Percentiles rank a stretch among this genome's conserved stretches.
Conservation (phyloP, 2,113 vertebrate species). For the Mirounga angustirostris region DNA sequence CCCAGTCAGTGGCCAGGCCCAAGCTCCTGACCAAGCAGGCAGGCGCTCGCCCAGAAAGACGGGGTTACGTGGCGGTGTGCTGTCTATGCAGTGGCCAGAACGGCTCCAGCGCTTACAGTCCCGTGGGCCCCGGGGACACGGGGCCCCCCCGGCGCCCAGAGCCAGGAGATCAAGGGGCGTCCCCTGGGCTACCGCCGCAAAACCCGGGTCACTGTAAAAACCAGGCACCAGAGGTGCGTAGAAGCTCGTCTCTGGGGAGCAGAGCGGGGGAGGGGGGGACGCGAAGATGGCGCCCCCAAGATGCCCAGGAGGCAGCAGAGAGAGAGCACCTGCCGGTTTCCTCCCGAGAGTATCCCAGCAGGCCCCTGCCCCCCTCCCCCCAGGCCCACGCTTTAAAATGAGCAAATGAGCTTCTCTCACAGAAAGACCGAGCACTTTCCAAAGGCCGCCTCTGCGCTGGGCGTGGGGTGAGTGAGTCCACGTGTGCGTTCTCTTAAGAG, state of each 20-base stretch:
- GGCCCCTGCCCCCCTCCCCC: no score
- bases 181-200: not conserved
- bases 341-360: not conserved
- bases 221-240: accelerated
- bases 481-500: not conserved
- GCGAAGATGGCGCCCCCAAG: not conserved
- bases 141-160: not conserved
- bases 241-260: not conserved
- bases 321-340: not conserved
- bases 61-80: not conserved
- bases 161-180: not conserved
- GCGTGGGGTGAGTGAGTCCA: not conserved
- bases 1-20: not conserved
- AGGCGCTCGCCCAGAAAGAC: not conserved
- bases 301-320: no score
- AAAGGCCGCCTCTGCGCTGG: not conserved
- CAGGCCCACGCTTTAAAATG: no score
- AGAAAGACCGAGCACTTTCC: not conserved
- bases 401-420: not conserved
- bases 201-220: not conserved
- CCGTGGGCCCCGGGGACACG: not conserved
- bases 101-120: not conserved
- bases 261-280: not conserved
- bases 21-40: not conserved
- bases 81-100: not conserved